Base-by-base conservation (phyloP, 2,797 vertebrate species). In the Myotis planiceps region DNA sequence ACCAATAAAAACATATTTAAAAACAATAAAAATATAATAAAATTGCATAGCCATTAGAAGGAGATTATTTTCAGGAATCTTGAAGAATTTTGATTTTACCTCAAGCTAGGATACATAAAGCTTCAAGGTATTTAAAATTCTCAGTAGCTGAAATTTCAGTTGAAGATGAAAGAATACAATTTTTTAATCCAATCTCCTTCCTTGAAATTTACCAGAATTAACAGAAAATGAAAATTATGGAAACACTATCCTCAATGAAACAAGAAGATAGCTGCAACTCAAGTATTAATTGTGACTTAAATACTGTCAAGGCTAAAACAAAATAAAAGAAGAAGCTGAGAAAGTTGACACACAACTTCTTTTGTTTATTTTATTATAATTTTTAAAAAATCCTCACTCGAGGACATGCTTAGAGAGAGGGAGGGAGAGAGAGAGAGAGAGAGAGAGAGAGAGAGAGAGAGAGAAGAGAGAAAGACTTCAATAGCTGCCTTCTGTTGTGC, bases 71-170 rank as follows among this genome's bases (percentile, higher is more conserved):
- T 66, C 32, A 75, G 9, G 27, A 27, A 84, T 13, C 15, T 72
- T 79, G 7, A 95, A 90, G 65, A 97, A 88, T 92, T 97, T 92
- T 95, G 9, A 42, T 75, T 96, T 85, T 83, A 92, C 9, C 15
- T 96, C 45, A 85, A 79, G n/a, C 27, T 72, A 78, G 18, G 6
- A 47, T 65, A 88, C 53, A 92, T 85, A 85, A 94, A 96, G 85
- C 37, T 60, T 65, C 18, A 85, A 18, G 47, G 27, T 37, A 95
- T 63, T 82, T 81, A 90, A 88, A 88, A 66, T 90, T 69, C 25
- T 86, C 29, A 79, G 39, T 88, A 88, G 93, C 29, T 9, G 27
- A 37, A 92, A 79, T 63, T 94, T 92, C 49, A 95, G 55, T 42
- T 88, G 55, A 79, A 82, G 39, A 45, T 66, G 63, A 27, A 14